Evolutionary conservation across 2,888 invertebrate genomes (phyloP), one percentile per base, ranked within the genome.

Genomic region (Stramonita haemastoma): DNA sequence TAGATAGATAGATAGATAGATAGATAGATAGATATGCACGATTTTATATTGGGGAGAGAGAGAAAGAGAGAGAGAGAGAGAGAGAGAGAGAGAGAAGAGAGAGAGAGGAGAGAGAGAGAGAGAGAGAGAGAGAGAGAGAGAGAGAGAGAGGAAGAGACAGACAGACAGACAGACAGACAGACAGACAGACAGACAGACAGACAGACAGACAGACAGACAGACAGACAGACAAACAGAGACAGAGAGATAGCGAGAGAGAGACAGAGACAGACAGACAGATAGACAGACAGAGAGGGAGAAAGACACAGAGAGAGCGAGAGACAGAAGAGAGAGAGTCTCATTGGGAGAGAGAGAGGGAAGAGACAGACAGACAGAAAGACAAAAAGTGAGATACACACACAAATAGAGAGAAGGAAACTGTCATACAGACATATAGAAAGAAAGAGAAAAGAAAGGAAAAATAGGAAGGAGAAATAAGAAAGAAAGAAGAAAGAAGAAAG

Each of bases 311-410:
- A n/a, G n/a, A n/a, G n/a, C n/a, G n/a, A n/a, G n/a, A n/a, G 6
- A 13, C 60, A 13, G 19, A 60, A 60, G 60, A 13, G 17, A 19
- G 13, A 13, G 19, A 60, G 19, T 13, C 13, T 60, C 60, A 17
- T 19, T 60, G 19, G 60, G 13, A 19, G 17, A 60, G 60, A 60
- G 26, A 19, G 26, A n/a, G 26, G 22, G 26, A 8, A 22, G 22
- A 73, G 77, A 77, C 77, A n/a, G 77, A 77, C 29, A 77, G 77
- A 77, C 77, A 77, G 32, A 77, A 8, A 77, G 11, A 77, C 77
- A 29, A 5, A 77, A 5, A 77, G 77, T n/a, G n/a, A n/a, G n/a
- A n/a, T n/a, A n/a, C n/a, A n/a, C n/a, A 77, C 77, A 77, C 15
- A 70, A 22, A 13, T 13, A 13, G 57, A 13, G 57, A 13, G 57